Percentiles rank a stretch among this genome's conserved stretches.
Conservation (phyloP, 2,797 vertebrate species). For the Sus cebifrons region DNA sequence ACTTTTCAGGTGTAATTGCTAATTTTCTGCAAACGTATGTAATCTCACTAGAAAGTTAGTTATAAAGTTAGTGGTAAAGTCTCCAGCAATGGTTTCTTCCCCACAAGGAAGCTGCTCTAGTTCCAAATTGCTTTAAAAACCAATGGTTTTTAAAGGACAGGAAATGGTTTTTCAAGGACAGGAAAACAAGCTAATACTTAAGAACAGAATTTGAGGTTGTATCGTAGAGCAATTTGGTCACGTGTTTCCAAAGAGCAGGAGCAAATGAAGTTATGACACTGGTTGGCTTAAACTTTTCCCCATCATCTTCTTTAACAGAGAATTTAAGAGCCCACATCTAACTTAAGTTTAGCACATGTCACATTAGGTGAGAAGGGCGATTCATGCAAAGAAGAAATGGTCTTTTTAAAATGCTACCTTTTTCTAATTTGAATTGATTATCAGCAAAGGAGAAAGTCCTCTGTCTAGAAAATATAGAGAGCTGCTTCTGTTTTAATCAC, state of each 20-base stretch:
- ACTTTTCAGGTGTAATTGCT: not conserved
- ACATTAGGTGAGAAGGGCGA: not conserved
- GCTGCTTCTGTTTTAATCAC: not conserved
- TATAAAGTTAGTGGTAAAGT: not conserved
- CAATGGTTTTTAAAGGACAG: too few species aligned
- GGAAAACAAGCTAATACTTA: not conserved
- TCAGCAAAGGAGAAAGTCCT: conserved; percentile 11
- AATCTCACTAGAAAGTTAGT: conserved; percentile 14
- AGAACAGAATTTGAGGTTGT: not conserved
- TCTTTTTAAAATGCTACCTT: not conserved
- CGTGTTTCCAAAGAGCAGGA: not conserved
- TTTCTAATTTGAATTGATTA: not conserved
- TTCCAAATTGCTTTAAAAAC: not conserved
- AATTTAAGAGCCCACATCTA: not conserved
- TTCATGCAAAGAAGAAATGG: not conserved
- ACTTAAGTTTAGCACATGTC: not conserved
- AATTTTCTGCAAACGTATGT: conserved; percentile 34
- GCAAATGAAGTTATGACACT: not conserved
- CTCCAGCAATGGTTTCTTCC: not conserved
- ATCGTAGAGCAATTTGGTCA: not conserved
- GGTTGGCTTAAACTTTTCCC: not conserved
- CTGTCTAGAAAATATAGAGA: not conserved
- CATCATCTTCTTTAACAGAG: not conserved
- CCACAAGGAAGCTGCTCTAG: not conserved
- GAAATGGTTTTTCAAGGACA: not conserved